Base-by-base conservation (phyloP, 2,797 vertebrate genomes). In the Capromys pilorides region DNA sequence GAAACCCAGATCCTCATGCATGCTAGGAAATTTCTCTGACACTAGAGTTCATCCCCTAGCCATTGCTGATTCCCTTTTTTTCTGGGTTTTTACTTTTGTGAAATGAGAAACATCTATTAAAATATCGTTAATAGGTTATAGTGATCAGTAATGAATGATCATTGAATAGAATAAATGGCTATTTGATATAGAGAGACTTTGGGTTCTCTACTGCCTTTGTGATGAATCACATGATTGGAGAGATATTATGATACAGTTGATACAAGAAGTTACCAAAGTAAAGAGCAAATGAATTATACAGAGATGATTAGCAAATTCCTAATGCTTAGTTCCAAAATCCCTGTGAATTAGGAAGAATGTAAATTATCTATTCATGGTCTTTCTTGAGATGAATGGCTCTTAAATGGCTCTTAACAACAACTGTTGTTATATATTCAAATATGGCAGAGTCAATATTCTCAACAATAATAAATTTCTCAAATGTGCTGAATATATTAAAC, bases 391-490 rank as follows among this genome's bases (percentile, higher is more conserved):
- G 22, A 73, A 66, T 22, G 31, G 12, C 5, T 8, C 31, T 31
- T 75, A 39, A 1, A 4, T 62, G 61, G 77, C 54, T 26, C 81
- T 85, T 88, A 66, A 22, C 84, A 66, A 22, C 84, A 81, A 54
- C 8, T 31, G 71, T 41, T 64, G 41, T 33, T 80, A 2, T 84
- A 62, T 87, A 87, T 96, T 92, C 86, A 82, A 94, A 75, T 51
- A 61, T 28, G 36, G 62, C 78, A 92, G 57, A 92, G 59, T 75
- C 78, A 16, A 19, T 92, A 84, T 12, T 66, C 61, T 73, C 31
- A 73, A 61, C n/a, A 16, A 59, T 31, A 61, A 85, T 45, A 84
- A n/a, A 41, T 86, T 84, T 21, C 69, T 79, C 51, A 86, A 14
- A 62, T 75, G 36, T 41, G 10, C 24, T 77, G 62, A 64, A 41